Base-by-base conservation (phyloP, 2,888 invertebrate species). In the Phengaris arion region DNA sequence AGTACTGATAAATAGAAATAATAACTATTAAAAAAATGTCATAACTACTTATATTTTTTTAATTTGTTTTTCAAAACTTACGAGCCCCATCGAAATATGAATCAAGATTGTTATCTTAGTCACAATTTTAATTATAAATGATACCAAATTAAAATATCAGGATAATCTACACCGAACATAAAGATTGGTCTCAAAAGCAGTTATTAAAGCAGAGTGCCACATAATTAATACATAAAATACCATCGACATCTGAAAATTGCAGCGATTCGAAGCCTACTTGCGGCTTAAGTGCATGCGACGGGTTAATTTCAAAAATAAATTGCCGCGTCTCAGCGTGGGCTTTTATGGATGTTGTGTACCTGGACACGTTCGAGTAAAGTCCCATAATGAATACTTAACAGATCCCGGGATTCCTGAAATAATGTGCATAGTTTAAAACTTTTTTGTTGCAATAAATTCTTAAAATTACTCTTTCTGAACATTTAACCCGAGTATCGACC, bases 281-380 rank as follows among this genome's bases (percentile, higher is more conserved):
- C 80, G 84, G 83, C 82, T 86, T 90, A 89, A 90, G 87, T 88
- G 86, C 85, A 84, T 84, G 85, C 87, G 90, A 92, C 93, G 90
- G 89, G 90, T 91, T 92, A 90, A 92, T 93, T 92, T 86, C 82
- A 88, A 89, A 87, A 91, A 90, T 91, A 91, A 92, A 91, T 92
- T 90, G 90, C 88, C 87, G 86, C 84, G 81, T 84, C 82, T 82
- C 83, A 81, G 84, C 82, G 84, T 80, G 83, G 81, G 79, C 85
- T 86, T 87, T 87, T 88, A 88, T 86, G 86, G 85, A 84, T 83
- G 83, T 81, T 79, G 83, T 85, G 86, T 86, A 86, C 85, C 82
- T 82, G 84, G 82, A 35, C 84, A 52, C 52, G 64, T 64, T 10
- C 35, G 35, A 35, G 64, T 35, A 12, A 80, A 81, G 81, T 77